Conservation (phyloP, 2,113 vertebrate species). For the Rafetus swinhoei region DNA sequence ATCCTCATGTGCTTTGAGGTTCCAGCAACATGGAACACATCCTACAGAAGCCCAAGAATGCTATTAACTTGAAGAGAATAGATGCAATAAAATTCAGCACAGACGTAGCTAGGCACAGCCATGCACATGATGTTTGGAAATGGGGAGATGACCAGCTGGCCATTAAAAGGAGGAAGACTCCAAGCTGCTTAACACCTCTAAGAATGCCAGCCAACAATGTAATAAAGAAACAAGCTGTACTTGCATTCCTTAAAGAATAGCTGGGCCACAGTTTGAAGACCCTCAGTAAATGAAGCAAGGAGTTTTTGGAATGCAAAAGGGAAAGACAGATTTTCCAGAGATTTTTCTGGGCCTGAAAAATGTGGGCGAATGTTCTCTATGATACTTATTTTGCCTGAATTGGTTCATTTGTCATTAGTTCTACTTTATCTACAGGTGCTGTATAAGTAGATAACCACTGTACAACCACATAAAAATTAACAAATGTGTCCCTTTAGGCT, state of each 20-base stretch:
- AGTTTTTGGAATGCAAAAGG: not conserved
- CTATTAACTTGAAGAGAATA: not conserved
- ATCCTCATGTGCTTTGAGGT: not conserved
- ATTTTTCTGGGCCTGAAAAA: not conserved
- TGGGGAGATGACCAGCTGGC: not conserved
- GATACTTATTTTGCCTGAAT: not conserved
- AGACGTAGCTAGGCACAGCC: not conserved
- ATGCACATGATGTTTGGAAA: not conserved
- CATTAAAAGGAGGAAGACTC: not conserved
- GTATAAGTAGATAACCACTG: not conserved
- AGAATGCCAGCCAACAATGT: not conserved
- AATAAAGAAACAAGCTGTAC: not conserved
- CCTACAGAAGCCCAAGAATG: not conserved
- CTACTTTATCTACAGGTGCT: not conserved
- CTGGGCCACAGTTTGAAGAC: not conserved
- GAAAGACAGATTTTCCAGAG: not conserved
- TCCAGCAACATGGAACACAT: not conserved
- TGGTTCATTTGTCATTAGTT: not conserved
- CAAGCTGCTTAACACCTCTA: not conserved
- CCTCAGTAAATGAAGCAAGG: not conserved
- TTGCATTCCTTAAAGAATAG: not conserved
- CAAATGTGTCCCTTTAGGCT: constrained; percentile 23
- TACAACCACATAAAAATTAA: constrained; percentile 30
- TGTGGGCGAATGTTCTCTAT: constrained; percentile 4
- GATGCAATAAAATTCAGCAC: not conserved